Conservation (phyloP, 2,888 invertebrate species). For the Lasioglossum malachurum region DNA sequence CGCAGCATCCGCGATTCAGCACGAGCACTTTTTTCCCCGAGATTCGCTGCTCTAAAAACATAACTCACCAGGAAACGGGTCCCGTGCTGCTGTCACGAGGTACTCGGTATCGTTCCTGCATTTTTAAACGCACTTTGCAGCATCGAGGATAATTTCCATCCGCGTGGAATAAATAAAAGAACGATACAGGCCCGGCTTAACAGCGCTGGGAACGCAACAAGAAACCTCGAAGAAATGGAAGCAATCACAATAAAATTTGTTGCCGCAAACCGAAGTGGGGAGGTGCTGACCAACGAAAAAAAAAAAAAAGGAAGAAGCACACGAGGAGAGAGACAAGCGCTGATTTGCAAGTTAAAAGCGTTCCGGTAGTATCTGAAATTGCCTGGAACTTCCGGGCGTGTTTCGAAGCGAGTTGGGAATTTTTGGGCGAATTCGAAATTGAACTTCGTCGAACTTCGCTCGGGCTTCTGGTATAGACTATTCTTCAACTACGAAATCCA, state of each 20-base stretch:
- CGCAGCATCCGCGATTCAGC: background rate
- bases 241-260: conserved; percentile 48
- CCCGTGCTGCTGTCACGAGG: background rate
- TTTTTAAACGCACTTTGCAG: conserved; percentile 17
- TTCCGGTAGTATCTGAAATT: conserved; percentile 34
- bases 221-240: conserved; percentile 23
- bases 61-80: background rate
- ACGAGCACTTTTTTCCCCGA: background rate
- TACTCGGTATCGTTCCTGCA: background rate
- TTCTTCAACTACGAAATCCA: conserved; percentile 1
- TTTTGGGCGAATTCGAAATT: background rate
- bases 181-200: background rate
- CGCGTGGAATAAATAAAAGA: background rate
- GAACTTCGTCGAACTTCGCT: background rate
- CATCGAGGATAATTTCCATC: conserved; percentile 26
- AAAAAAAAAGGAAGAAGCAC: background rate
- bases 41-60: background rate
- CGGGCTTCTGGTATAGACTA: background rate
- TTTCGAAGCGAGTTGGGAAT: background rate
- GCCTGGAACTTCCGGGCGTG: conserved; percentile 18
- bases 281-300: background rate
- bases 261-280: conserved; percentile 3
- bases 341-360: conserved; percentile 54
- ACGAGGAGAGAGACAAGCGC: conserved; percentile 1
- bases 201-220: conserved; percentile 13